These are phyloP conservation scores for Steatocranus sp. DNA, from an alignment of 2,797 vertebrate species.

Conservation along the genomic window DNA sequence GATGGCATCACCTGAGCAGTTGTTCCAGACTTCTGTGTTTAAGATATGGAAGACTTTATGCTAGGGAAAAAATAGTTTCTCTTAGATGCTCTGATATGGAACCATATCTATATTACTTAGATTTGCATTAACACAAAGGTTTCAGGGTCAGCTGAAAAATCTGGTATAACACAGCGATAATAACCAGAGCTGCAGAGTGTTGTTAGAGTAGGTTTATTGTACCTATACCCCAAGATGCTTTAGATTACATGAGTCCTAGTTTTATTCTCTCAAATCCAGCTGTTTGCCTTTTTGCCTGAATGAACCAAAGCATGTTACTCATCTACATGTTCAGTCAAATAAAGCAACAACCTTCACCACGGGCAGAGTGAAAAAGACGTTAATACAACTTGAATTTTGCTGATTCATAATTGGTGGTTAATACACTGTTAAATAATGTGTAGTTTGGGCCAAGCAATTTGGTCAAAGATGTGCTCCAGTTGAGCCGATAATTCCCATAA, in stretches of 20 bases:
- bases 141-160: conserved; percentile 38
- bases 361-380: conserved; percentile 12
- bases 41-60: conserved; percentile 14
- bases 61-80: neutral
- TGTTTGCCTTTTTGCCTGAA: neutral
- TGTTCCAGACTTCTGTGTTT: conserved; percentile 37
- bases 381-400: conserved; percentile 27
- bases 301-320: neutral
- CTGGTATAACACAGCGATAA: neutral
- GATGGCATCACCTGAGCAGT: conserved; percentile 27
- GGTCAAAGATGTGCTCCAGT: conserved; percentile 40
- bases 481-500: conserved; percentile 48
- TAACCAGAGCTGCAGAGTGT: neutral
- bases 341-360: conserved; percentile 11
- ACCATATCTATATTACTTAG: conserved; percentile 33
- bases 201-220: neutral
- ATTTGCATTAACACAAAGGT: conserved; percentile 59
- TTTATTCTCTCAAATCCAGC: conserved; percentile 2
- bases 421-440: conserved; percentile 42
- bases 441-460: conserved; percentile 44
- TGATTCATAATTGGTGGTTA: conserved; percentile 47
- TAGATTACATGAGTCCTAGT: neutral
- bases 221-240: conserved; percentile 6
- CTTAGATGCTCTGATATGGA: conserved; percentile 29
- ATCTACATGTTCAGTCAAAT: conserved; percentile 9